A percentile compares a stretch with the other conserved stretches of the same genome.
Evolutionary conservation across 2,797 vertebrate genomes (phyloP).

Genomic region (Tauraco hartlaubi): DNA sequence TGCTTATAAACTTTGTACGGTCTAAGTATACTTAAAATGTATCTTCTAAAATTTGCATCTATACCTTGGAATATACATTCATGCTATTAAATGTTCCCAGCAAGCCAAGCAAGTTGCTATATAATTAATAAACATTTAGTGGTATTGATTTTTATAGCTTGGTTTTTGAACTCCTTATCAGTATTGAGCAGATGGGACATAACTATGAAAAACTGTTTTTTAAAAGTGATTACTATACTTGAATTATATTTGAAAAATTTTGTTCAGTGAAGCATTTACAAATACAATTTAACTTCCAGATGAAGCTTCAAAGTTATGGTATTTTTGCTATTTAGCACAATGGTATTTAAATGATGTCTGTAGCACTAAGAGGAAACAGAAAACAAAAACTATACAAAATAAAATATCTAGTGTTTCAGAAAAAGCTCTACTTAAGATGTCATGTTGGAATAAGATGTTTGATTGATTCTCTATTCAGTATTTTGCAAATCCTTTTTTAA

Average conservation of each 20-base stretch:
- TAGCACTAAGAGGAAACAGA: not conserved
- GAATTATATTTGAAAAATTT: conserved; percentile 86
- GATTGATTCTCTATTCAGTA: conserved; percentile 1
- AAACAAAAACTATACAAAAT: conserved; percentile 10
- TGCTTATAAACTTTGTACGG: conserved; percentile 49
- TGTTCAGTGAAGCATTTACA: conserved; percentile 89
- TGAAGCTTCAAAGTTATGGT: conserved; percentile 65
- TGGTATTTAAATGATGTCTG: conserved; percentile 49
- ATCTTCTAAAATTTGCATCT: conserved; percentile 58
- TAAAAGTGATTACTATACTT: conserved; percentile 82
- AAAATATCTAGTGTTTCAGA: not conserved
- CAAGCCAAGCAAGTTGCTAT: conserved; percentile 82
- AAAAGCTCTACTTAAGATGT: not conserved
- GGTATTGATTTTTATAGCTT: conserved; percentile 83
- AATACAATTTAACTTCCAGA: conserved; percentile 87
- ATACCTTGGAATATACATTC: conserved; percentile 48
- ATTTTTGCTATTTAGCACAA: conserved; percentile 46
- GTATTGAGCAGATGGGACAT: conserved; percentile 91
- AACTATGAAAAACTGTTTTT: conserved; percentile 93
- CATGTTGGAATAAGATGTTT: conserved; percentile 52
- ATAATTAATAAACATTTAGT: conserved; percentile 92
- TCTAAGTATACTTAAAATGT: conserved; percentile 53
- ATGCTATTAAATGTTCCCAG: conserved; percentile 62
- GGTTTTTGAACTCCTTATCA: conserved; percentile 95
- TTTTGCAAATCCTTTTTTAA: conserved; percentile 47